A percentile compares a stretch with the other conserved stretches of the same genome.
These are phyloP conservation scores for Pelodiscus sinensis DNA, from an alignment of 2,113 vertebrate genomes.

Conservation along the genomic window DNA sequence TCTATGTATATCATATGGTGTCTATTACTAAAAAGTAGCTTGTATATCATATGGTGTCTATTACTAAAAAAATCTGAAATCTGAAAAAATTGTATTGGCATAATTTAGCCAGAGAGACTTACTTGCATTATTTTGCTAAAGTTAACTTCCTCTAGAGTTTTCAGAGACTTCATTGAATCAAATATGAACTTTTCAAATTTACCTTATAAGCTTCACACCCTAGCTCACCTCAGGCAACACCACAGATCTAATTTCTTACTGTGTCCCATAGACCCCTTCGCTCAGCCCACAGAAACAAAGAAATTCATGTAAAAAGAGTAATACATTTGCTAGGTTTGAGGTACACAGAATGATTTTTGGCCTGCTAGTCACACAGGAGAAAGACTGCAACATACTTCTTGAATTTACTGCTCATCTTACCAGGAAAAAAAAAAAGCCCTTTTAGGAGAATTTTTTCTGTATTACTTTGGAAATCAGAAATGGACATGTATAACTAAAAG, in stretches of 20 bases:
- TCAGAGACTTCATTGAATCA: background rate
- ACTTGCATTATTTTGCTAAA: background rate
- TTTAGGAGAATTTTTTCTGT: background rate
- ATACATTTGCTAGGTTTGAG: background rate
- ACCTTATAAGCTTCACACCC: fast-evolving
- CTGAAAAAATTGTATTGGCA: background rate
- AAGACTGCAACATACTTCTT: fast-evolving
- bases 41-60: background rate
- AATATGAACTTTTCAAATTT: background rate
- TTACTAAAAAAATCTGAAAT: background rate
- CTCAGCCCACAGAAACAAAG: background rate
- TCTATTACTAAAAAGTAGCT: background rate
- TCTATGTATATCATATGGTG: background rate
- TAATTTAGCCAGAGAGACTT: background rate
- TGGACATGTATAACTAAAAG: background rate
- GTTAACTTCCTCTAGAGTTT: background rate
- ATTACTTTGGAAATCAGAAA: background rate
- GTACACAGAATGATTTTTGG: background rate
- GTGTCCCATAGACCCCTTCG: background rate
- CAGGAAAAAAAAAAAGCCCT: background rate
- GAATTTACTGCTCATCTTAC: background rate
- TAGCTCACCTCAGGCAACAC: background rate
- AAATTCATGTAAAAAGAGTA: background rate
- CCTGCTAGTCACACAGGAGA: fast-evolving
- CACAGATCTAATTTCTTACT: background rate